Conservation (phyloP, 2,888 invertebrate genomes). For the Lymantria dispar region DNA sequence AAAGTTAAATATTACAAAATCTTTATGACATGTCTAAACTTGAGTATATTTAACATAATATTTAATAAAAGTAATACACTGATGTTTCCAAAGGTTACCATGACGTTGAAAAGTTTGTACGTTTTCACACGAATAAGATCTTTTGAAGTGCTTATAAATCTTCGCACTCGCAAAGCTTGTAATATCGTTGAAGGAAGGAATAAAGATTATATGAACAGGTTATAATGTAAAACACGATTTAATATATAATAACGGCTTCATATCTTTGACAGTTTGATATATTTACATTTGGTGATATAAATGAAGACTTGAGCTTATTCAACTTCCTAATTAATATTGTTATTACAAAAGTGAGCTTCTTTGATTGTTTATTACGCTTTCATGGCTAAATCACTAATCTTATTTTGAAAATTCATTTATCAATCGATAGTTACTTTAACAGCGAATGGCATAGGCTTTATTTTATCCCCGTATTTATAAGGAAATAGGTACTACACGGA, state of each 20-base stretch:
- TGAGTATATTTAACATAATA: constrained; percentile 25
- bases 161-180: constrained; percentile 10
- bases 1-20: constrained; percentile 14
- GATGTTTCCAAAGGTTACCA: constrained; percentile 27
- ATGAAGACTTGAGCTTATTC: no score
- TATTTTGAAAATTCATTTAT: no score
- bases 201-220: constrained; percentile 7
- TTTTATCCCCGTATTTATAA: no score
- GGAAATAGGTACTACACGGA: no score
- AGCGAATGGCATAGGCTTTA: no score
- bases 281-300: no score
- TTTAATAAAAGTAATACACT: constrained; percentile 39
- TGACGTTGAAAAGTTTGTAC: constrained; percentile 22
- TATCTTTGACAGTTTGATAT: neutral
- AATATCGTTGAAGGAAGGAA: constrained; percentile 13
- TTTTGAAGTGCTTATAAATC: constrained; percentile 19
- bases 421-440: no score
- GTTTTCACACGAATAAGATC: constrained; percentile 17
- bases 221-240: neutral
- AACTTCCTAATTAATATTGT: no score
- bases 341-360: no score
- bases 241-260: neutral
- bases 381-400: no score
- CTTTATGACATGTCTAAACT: constrained; percentile 10
- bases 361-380: no score